Conservation (phyloP, 2,797 vertebrate species). For the Lerista edwardsae region DNA sequence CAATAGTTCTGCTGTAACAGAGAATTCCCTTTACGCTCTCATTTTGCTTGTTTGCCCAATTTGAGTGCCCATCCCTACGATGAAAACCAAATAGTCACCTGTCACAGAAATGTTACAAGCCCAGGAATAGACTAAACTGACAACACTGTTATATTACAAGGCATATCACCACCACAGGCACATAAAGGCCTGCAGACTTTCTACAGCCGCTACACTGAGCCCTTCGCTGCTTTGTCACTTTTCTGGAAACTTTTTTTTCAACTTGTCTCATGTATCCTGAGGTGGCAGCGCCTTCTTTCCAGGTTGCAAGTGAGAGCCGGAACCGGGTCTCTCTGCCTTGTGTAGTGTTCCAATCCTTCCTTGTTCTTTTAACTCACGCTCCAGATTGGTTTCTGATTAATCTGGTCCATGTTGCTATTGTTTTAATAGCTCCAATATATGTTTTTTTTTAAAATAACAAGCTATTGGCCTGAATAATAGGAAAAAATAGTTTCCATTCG, state of each 20-base stretch:
- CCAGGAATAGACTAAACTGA: background rate
- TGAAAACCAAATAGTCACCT: background rate
- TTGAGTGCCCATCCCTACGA: no score
- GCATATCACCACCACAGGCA: background rate
- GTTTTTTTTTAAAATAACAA: background rate
- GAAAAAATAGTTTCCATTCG: constrained; percentile 21
- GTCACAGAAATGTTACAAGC: background rate
- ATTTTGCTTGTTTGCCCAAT: no score
- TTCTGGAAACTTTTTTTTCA: background rate
- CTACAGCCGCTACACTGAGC: background rate
- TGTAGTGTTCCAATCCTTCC: background rate
- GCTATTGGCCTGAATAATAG: background rate
- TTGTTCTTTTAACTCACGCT: background rate
- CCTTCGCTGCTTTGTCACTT: background rate
- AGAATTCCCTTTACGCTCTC: no score
- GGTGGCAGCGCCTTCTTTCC: background rate
- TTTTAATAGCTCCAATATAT: background rate
- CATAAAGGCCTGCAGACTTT: background rate
- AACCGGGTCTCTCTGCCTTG: background rate
- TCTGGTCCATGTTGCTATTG: background rate
- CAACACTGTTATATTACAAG: background rate
- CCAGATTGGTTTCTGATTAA: background rate
- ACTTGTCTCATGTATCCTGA: background rate
- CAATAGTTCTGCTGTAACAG: no score
- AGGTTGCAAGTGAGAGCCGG: background rate